phyloP scores from a whole-genome alignment of 2,113 vertebrate species.

The Brachypteracias leptosomus region DNA sequence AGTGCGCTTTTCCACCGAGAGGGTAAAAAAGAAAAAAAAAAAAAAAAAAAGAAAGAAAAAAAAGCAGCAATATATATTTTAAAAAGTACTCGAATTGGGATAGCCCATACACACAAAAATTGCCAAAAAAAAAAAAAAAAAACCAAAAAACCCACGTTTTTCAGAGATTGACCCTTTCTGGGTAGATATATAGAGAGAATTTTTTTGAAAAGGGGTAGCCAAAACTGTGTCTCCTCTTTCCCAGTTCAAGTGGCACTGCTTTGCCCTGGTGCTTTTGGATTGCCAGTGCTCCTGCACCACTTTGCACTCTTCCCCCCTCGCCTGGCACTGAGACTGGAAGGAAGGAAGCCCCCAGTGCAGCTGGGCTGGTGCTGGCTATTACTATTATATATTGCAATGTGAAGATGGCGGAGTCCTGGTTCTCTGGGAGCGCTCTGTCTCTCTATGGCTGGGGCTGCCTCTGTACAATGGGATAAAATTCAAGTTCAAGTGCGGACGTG shows the following conservation, averaged over 20 bases:
- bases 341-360: constrained; percentile 77
- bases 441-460: constrained; percentile 91
- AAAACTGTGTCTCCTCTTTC: constrained; percentile 76
- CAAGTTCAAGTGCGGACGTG: constrained; percentile 99
- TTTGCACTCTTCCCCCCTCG: constrained; percentile 76
- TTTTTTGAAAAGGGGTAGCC: constrained; percentile 71
- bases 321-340: constrained; percentile 76
- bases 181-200: constrained; percentile 45
- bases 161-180: constrained; percentile 76
- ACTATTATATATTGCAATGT: constrained; percentile 85
- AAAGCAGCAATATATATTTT: background rate
- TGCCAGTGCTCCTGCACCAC: constrained; percentile 77
- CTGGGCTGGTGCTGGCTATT: constrained; percentile 80
- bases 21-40: constrained; percentile 8
- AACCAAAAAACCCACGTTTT: constrained; percentile 34
- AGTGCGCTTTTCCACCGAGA: constrained; percentile 76
- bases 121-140: constrained; percentile 12
- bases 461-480: constrained; percentile 98
- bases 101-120: constrained; percentile 60
- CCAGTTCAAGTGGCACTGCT: constrained; percentile 80
- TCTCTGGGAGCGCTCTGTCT: constrained; percentile 91
- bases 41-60: constrained; percentile 4
- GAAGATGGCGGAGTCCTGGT: constrained; percentile 91
- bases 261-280: constrained; percentile 75
- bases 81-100: constrained; percentile 51